Base-by-base conservation (phyloP, 2,888 invertebrate species). In the Laspeyria flexula region DNA sequence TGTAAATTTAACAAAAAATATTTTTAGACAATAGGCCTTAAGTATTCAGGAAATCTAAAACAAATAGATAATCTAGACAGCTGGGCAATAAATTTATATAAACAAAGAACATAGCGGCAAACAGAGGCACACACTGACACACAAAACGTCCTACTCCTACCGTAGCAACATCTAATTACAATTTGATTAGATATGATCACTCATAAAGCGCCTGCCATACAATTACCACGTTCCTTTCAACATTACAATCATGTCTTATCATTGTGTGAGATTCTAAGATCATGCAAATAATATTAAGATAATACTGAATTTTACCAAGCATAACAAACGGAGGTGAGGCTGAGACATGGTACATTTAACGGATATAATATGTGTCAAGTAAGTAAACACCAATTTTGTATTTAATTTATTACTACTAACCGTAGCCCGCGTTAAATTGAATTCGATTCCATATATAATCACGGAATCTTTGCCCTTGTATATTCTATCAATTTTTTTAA, bases 121-220 rank as follows among this genome's bases (percentile, higher is more conserved):
- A 31, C 31, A 13, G 31, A 31, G 7, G 31, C 46, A 58, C 25
- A 29, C 30, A 43, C 37, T 46, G 27, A 43, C 45, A 40, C 13
- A 53, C 37, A 27, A 45, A 23, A 27, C 16, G 37, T 43, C 25
- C 18, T 41, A 25, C 35, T 43, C 25, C 18, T 41, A 25, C 35
- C 35, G 43, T 43, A 53, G 10, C 29, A 45, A 40, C 39, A 31
- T 50, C 38, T 73, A 72, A 76, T 75, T 75, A 75, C 68, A 73
- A 56, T 63, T 52, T 69, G 75, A 81, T 82, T 78, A 81, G 77
- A 81, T 77, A 75, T 67, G 54, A 74, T 70, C 55, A 60, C 51
- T 55, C 45, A 45, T 47, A 29, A 55, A 37, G 34, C 35, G 44
- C 30, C 53, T 64, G 47, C 49, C 30, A 45, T 45, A 51, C 50